Evolutionary conservation across 37 sponge, comb jelly and placozoan species (phyloP), one percentile per base, ranked within the genome.

Genomic region (Hexactinellida sp.): DNA sequence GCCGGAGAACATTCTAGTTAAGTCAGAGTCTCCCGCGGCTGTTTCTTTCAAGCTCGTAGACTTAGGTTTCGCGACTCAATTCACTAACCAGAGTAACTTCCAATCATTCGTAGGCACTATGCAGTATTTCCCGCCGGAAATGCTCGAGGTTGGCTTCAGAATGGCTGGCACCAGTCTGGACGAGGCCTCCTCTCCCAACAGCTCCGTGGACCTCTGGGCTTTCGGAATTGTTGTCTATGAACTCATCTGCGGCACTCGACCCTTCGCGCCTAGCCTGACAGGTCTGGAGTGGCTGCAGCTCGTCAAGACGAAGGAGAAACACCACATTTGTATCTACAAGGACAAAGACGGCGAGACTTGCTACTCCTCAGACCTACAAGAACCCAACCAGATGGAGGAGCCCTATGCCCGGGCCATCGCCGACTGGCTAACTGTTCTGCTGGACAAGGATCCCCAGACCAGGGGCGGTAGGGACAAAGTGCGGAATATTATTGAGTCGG

Each of bases 51-150:
- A 63, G 13, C 76, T 63, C 5, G 76, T 63, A 21, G 76, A 63
- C 76, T n/a, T 63, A 25, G 76, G 76, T 25, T 63, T 63, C 76
- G 76, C 76, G 34, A 63, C 30, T 3, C 76, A 63, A 63, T 63
- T 32, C 34, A 32, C 76, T 3, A 63, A 63, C 13, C 76, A 63
- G 30, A 63, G 76, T 63, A 63, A 63, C 13, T 63, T 63, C 30
- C 76, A 23, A 63, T 63, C 76, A 3, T 63, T 63, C 13, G 76
- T 63, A 32, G 76, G 76, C 25, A 63, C 76, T 21, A 63, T 63
- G 76, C 76, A 63, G 34, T 63, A 63, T n/a, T 63, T 63, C 76
- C 76, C 76, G 5, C 76, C 76, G 25, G 76, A 63, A 28, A 63
- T 63, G 76, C 32, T 63, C 3, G 47, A 41, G 47, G 47, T 41